Percentiles rank a stretch among this genome's conserved stretches.
phyloP scores from a whole-genome alignment of 2,797 vertebrate genomes.

The Miichthys miiuy region DNA sequence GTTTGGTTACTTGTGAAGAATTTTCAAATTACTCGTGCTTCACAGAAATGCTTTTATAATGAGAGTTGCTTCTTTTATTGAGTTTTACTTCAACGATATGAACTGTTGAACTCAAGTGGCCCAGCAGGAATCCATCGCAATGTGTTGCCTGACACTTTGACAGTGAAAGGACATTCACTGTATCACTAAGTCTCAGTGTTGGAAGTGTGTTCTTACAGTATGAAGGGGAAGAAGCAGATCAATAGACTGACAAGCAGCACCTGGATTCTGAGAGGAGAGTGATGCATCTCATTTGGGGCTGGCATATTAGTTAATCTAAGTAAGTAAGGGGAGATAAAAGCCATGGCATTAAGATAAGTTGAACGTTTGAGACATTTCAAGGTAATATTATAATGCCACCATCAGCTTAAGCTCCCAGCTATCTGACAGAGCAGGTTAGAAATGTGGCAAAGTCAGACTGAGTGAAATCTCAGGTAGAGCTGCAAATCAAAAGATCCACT shows the following conservation, averaged over 20 bases:
- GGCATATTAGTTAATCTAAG: constrained; percentile 41
- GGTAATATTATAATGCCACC: constrained; percentile 81
- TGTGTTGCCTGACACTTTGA: constrained; percentile 31
- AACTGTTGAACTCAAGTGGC: constrained; percentile 50
- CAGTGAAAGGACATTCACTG: constrained; percentile 34
- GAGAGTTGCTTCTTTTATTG: background rate
- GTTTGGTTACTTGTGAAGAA: constrained; percentile 24
- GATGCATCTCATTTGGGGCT: constrained; percentile 56
- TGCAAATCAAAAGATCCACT: constrained; percentile 55
- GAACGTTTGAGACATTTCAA: constrained; percentile 60
- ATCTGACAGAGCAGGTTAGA: constrained; percentile 59
- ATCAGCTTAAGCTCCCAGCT: constrained; percentile 61
- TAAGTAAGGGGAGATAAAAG: constrained; percentile 62
- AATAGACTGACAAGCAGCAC: constrained; percentile 38
- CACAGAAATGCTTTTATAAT: constrained; percentile 16
- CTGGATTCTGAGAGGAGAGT: constrained; percentile 33
- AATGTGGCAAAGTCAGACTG: constrained; percentile 30
- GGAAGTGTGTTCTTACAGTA: constrained; percentile 25
- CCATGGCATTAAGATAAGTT: constrained; percentile 72
- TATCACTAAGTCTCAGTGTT: constrained; percentile 9
- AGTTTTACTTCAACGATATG: constrained; percentile 34
- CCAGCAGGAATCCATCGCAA: constrained; percentile 28
- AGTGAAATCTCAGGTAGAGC: constrained; percentile 34
- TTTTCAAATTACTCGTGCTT: constrained; percentile 13
- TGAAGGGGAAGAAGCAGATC: constrained; percentile 42